A percentile compares a stretch with the other conserved stretches of the same genome.
phyloP scores from a whole-genome alignment of 2,113 vertebrate species.

The Tenrec ecaudatus region DNA sequence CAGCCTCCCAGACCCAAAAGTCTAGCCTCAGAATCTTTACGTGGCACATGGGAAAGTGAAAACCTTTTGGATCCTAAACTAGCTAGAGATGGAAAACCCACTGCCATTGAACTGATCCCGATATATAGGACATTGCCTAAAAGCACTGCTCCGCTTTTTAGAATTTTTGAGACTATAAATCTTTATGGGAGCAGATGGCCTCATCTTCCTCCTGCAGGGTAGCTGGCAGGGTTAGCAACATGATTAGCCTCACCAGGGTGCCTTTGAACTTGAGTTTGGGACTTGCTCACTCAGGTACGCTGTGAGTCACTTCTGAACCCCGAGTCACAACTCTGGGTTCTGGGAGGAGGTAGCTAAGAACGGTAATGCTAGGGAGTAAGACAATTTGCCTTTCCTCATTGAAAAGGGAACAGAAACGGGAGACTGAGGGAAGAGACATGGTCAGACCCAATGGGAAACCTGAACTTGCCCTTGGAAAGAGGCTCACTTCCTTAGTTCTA shows the following conservation, averaged over 20 bases:
- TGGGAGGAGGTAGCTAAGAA: background rate
- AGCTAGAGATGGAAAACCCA: too few species aligned
- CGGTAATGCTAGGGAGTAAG: background rate
- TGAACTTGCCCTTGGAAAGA: background rate
- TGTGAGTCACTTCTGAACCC: background rate
- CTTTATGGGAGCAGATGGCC: too few species aligned
- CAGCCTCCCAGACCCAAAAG: background rate
- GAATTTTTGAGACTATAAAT: too few species aligned
- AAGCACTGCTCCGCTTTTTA: too few species aligned
- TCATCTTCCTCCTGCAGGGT: too few species aligned
- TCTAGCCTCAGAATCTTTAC: background rate
- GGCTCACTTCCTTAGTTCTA: background rate
- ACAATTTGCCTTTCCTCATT: background rate
- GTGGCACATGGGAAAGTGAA: background rate
- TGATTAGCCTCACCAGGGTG: too few species aligned
- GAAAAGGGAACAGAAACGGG: slow-evolving; percentile 18
- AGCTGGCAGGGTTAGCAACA: too few species aligned
- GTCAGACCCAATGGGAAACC: background rate
- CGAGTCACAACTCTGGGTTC: background rate
- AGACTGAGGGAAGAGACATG: slow-evolving; percentile 14
- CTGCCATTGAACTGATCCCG: too few species aligned
- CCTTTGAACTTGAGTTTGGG: too few species aligned
- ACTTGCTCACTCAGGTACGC: background rate
- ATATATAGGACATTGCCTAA: too few species aligned
- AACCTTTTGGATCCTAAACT: background rate